These are phyloP conservation scores for Torymus auratus DNA, from an alignment of 2,888 invertebrate genomes.

Conservation along the genomic window DNA sequence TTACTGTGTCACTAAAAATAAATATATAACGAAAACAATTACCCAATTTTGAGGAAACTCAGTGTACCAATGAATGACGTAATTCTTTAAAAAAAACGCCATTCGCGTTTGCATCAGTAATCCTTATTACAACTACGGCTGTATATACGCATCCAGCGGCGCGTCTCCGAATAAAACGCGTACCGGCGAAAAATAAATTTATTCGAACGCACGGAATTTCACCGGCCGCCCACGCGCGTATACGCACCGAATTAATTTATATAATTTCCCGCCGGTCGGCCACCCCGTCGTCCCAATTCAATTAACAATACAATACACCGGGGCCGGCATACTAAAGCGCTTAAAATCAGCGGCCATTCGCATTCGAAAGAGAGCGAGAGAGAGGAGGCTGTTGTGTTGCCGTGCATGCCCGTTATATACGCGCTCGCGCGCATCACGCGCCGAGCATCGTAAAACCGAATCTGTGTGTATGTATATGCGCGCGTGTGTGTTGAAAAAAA, in stretches of 20 bases:
- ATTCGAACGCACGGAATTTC: neutral
- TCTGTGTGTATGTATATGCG: neutral
- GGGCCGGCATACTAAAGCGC: neutral
- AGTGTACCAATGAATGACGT: too few relatives aligned
- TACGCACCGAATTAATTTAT: conserved; percentile 22
- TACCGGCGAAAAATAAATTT: neutral
- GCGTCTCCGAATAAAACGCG: too few relatives aligned
- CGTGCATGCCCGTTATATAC: conserved; percentile 21
- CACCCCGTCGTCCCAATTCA: conserved; percentile 12
- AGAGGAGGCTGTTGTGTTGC: neutral
- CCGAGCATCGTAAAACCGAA: conserved; percentile 39
- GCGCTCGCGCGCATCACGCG: neutral
- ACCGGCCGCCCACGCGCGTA: neutral
- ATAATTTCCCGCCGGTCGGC: conserved; percentile 4
- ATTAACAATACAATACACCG: conserved; percentile 23
- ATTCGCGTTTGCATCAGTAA: too few relatives aligned
- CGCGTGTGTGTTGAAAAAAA: neutral
- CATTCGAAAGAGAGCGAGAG: conserved; percentile 17
- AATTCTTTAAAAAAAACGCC: too few relatives aligned
- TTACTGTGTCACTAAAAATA: too few relatives aligned
- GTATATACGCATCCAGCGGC: too few relatives aligned
- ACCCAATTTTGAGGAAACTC: too few relatives aligned
- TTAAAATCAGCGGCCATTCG: conserved; percentile 42
- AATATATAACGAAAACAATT: too few relatives aligned
- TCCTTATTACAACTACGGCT: too few relatives aligned